phyloP scores from a whole-genome alignment of 1,140 invertebrate species.

The Drosophila punjabiensis region DNA sequence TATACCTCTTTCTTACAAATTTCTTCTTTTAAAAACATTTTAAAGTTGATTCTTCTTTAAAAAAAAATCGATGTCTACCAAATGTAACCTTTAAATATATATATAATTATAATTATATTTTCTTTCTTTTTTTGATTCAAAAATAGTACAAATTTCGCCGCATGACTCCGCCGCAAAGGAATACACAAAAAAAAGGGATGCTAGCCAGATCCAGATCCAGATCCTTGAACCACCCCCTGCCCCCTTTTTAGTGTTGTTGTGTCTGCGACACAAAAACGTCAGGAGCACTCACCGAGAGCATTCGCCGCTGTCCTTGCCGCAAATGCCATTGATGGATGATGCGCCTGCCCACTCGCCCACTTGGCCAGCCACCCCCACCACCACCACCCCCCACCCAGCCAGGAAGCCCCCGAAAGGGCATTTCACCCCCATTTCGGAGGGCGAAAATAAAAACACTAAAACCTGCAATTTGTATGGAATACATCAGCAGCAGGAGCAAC shows the following conservation, averaged over 20 bases:
- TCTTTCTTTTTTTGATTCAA: slow-evolving; percentile 37
- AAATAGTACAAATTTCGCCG: slow-evolving; percentile 54
- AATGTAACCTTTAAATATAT: not conserved
- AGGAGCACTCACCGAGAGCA: slow-evolving; percentile 62
- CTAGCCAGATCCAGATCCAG: slow-evolving; percentile 27
- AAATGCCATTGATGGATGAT: slow-evolving; percentile 84
- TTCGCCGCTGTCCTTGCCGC: slow-evolving; percentile 64
- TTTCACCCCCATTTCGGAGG: slow-evolving; percentile 35
- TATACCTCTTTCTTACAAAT: not conserved
- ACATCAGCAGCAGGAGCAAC: slow-evolving; percentile 59
- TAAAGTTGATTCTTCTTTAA: not conserved
- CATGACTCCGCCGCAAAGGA: slow-evolving; percentile 3
- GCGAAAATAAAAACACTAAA: slow-evolving; percentile 77
- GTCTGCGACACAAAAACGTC: slow-evolving; percentile 75
- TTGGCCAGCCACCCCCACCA: not conserved
- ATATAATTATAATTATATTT: slow-evolving; percentile 12
- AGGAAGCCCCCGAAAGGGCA: not conserved
- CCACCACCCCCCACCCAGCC: not conserved
- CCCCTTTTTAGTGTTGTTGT: slow-evolving; percentile 23
- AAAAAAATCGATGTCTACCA: not conserved
- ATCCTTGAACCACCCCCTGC: slow-evolving; percentile 4
- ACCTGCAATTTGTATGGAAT: slow-evolving; percentile 83
- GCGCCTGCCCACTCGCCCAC: slow-evolving; percentile 58
- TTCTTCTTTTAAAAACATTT: not conserved
- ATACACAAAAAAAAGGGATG: slow-evolving; percentile 12